Evolutionary conservation across 2,888 invertebrate genomes (phyloP), one percentile per base, ranked within the genome.

Genomic region (Tillus elongatus): DNA sequence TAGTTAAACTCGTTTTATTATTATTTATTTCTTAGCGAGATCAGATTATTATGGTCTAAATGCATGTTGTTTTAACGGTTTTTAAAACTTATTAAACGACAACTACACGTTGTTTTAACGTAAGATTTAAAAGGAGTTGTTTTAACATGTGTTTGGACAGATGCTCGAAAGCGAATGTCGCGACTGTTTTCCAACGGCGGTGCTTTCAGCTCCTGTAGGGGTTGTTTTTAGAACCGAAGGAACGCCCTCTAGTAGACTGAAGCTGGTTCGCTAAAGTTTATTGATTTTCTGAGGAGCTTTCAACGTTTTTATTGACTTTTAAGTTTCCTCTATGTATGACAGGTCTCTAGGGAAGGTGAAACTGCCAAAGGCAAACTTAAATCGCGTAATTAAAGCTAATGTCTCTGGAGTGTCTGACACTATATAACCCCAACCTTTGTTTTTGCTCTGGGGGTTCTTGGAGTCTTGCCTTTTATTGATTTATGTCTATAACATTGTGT

Each of bases 131-230:
- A n/a, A 19, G 6, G 24, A 6, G 6, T 19, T 8, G 39, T 32
- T 33, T 33, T 29, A 37, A 45, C 47, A 46, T 46, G 46, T 45
- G 46, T 43, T 42, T 42, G 42, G 30, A 38, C 41, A 30, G 41
- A 41, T 39, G 47, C 36, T 44, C 37, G 43, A 34, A 36, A 39
- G 40, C 43, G 36, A 8, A 19, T 19, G 24, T 19, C 24, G 24
- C 6, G 24, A 47, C 41, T 46, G 45, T 39, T 45, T 43, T 41
- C 40, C 39, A 35, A 34, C 36, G 40, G 10, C 32, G 34, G 31
- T 43, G 41, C 39, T 43, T 43, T 43, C 43, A 43, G 39, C 16
- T n/a, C 8, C n/a, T 13, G 13, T 13, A 13, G 13, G 24, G 13
- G 33, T 15, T 33, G 24, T n/a, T n/a, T 8, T 19, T n/a, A 6